A percentile compares a stretch with the other conserved stretches of the same genome.
These are phyloP conservation scores for Athalia circularis DNA, from an alignment of 2,888 invertebrate species.

Conservation along the genomic window DNA sequence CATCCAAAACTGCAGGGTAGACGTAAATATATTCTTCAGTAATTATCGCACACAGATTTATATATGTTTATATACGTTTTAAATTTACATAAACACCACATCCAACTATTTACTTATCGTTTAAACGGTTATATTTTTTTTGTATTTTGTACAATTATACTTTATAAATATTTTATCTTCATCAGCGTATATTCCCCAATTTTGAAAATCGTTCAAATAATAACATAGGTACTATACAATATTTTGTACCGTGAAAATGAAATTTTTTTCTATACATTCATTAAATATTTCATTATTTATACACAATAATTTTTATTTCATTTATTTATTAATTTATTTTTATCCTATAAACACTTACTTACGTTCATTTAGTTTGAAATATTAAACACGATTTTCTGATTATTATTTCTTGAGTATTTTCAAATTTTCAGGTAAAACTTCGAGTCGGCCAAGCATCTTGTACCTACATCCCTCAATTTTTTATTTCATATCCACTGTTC, in stretches of 20 bases:
- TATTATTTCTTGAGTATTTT: constrained; percentile 16
- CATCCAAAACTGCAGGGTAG: neutral
- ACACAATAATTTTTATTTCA: neutral
- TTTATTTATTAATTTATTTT: no score
- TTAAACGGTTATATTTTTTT: neutral
- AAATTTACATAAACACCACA: neutral
- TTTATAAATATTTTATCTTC: constrained; percentile 11
- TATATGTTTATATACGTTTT: neutral
- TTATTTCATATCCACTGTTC: no score
- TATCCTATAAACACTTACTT: neutral
- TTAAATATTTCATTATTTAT: neutral
- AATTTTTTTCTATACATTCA: neutral
- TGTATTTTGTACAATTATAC: neutral
- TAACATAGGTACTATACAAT: no score
- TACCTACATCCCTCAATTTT: no score
- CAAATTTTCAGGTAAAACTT: constrained; percentile 15
- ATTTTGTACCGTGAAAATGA: no score
- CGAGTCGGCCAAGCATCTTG: neutral
- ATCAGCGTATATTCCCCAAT: constrained; percentile 44
- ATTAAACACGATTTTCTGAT: neutral
- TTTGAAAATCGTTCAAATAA: neutral
- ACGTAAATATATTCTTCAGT: neutral
- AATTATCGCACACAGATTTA: neutral
- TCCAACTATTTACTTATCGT: no score
- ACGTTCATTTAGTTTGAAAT: neutral